Conservation (phyloP, 1,140 invertebrate species). For the Zaprionus capensis region DNA sequence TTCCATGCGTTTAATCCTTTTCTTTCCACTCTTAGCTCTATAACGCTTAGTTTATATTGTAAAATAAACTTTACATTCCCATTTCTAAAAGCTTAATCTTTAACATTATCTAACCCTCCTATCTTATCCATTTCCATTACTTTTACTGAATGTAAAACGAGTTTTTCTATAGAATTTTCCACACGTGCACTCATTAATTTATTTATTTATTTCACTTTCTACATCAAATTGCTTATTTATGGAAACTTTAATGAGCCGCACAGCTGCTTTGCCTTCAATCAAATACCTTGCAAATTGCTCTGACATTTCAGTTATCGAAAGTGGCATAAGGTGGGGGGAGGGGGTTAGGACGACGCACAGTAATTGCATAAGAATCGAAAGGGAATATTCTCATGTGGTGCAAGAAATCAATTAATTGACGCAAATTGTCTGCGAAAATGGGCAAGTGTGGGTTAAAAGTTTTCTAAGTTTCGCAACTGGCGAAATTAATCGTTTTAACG, state of each 20-base stretch:
- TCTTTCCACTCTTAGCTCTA: too few species aligned
- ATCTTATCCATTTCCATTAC: background rate
- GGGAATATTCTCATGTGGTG: slow-evolving; percentile 39
- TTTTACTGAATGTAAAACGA: background rate
- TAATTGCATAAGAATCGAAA: slow-evolving; percentile 60
- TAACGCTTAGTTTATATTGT: too few species aligned
- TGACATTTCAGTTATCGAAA: slow-evolving; percentile 22
- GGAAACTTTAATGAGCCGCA: slow-evolving; percentile 5
- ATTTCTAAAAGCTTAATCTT: background rate
- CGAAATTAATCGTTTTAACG: slow-evolving; percentile 35
- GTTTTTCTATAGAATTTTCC: background rate
- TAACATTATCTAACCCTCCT: background rate
- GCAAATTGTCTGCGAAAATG: slow-evolving; percentile 79
- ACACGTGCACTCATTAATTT: background rate
- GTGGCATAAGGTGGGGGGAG: background rate
- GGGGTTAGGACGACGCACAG: slow-evolving; percentile 13
- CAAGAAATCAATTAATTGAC: slow-evolving; percentile 75
- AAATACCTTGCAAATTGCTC: slow-evolving; percentile 25
- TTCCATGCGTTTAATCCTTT: too few species aligned
- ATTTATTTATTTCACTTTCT: background rate
- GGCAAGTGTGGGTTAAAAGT: slow-evolving; percentile 55
- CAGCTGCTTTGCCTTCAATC: slow-evolving; percentile 6
- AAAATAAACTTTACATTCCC: background rate
- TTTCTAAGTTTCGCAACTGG: slow-evolving; percentile 4
- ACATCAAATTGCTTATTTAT: background rate